Evolutionary conservation across 2,797 vertebrate genomes (phyloP).

Genomic region (Hippopotamyrus pictus): DNA sequence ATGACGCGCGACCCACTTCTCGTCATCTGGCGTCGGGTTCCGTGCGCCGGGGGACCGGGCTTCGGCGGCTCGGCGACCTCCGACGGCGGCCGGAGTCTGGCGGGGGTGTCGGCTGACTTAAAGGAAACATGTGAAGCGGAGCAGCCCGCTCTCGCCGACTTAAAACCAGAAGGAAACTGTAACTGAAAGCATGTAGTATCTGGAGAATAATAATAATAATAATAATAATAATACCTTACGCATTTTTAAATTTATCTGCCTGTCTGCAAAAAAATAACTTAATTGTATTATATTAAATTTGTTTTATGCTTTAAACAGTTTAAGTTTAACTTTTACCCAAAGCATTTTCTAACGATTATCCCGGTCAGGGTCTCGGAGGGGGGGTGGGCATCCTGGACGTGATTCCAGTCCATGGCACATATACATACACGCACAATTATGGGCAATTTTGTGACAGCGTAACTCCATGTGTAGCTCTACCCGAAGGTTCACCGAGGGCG

Average conservation of each 20-base stretch:
- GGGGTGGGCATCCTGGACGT: not conserved
- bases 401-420: not conserved
- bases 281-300: not conserved
- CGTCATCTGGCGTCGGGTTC: not conserved
- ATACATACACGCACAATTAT: not conserved
- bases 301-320: not conserved
- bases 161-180: not conserved
- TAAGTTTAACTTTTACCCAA: not conserved
- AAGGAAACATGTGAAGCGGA: not conserved
- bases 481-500: not conserved
- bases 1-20: not conserved
- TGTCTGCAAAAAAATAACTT: not conserved
- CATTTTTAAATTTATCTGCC: not conserved
- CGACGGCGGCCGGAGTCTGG: not conserved
- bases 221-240: not conserved
- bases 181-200: not conserved
- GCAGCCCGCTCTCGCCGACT: not conserved
- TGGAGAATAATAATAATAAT: not conserved
- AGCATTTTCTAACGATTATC: not conserved
- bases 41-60: not conserved
- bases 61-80: not conserved
- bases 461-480: not conserved
- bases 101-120: not conserved
- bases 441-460: not conserved
- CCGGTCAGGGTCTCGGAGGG: not conserved